phyloP scores from a whole-genome alignment of 2,113 vertebrate species.

The Lepus americanus region DNA sequence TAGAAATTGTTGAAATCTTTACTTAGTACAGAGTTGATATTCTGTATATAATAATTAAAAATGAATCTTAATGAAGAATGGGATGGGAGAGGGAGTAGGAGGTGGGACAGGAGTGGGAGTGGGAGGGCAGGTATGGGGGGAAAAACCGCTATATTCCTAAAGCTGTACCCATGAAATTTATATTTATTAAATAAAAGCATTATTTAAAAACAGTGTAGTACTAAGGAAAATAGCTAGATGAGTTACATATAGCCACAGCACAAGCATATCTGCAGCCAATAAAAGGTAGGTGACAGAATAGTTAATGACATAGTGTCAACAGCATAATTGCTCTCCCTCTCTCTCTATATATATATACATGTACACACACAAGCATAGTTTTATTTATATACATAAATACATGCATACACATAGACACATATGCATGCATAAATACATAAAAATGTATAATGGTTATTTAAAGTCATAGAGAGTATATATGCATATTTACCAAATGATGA shows the following conservation, averaged over 20 bases:
- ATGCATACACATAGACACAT: background rate
- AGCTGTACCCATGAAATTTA: too few species aligned
- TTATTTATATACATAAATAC: too few species aligned
- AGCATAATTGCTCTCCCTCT: background rate
- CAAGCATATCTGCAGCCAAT: background rate
- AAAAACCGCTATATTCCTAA: too few species aligned
- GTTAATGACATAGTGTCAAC: background rate
- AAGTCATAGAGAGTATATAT: conserved; percentile 1
- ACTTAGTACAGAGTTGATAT: too few species aligned
- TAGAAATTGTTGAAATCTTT: too few species aligned
- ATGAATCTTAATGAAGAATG: too few species aligned
- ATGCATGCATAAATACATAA: background rate
- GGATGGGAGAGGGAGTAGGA: too few species aligned
- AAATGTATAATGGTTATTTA: background rate
- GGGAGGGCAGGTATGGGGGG: too few species aligned
- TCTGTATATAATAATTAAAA: too few species aligned
- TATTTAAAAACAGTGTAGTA: background rate
- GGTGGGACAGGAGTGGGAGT: too few species aligned
- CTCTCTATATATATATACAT: background rate
- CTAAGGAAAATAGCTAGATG: conserved; percentile 27
- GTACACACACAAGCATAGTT: too few species aligned
- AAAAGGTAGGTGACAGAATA: background rate
- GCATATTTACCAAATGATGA: background rate
- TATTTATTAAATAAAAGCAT: too few species aligned
- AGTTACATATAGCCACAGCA: background rate